These are phyloP conservation scores for Gallinago undulata DNA, from an alignment of 2,113 vertebrate genomes.

Conservation along the genomic window DNA sequence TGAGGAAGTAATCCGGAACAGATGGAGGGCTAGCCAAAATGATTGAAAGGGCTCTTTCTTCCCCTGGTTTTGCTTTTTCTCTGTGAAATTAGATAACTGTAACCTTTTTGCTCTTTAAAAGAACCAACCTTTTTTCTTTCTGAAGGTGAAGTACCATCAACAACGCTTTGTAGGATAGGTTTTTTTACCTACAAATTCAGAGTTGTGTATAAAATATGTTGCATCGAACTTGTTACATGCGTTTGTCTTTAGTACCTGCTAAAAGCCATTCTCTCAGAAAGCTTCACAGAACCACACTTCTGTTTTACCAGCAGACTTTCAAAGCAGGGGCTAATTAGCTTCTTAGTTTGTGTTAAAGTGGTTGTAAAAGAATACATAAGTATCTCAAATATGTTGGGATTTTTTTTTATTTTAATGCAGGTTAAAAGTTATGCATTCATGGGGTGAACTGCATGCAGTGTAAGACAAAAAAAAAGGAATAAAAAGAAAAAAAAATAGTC, in stretches of 20 bases:
- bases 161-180: not conserved
- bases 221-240: not conserved
- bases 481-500: not conserved
- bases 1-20: not conserved
- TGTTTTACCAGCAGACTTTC: not conserved
- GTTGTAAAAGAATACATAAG: not conserved
- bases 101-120: not conserved
- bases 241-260: not conserved
- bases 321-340: not conserved
- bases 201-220: not conserved
- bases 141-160: not conserved
- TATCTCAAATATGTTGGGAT: not conserved
- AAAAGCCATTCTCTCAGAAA: not conserved
- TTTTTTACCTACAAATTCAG: not conserved
- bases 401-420: not conserved
- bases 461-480: not conserved
- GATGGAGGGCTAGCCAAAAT: not conserved
- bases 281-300: not conserved
- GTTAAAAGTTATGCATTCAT: not conserved
- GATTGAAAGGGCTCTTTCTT: constrained; percentile 5
- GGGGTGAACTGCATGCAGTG: not conserved
- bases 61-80: constrained; percentile 18
- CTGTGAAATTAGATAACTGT: not conserved
- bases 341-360: not conserved
- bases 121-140: not conserved